phyloP scores from a whole-genome alignment of 2,113 vertebrate species.

The Penelope pileata region DNA sequence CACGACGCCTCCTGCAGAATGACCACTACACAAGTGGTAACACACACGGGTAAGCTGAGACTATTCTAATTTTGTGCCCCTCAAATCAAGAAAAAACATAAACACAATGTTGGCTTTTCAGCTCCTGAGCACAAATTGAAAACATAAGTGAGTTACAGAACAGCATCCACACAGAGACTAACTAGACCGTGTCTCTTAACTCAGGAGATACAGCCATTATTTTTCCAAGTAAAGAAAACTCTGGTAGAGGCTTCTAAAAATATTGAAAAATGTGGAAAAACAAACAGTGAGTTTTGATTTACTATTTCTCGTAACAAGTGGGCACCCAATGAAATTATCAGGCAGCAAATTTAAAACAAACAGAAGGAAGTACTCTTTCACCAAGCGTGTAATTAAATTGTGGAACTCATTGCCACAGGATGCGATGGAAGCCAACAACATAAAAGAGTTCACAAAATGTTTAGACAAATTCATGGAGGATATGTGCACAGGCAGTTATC shows the following conservation, averaged over 20 bases:
- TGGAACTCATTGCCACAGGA: conserved; percentile 28
- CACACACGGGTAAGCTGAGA: neutral
- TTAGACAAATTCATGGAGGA: conserved; percentile 36
- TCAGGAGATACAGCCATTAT: neutral
- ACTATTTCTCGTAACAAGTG: neutral
- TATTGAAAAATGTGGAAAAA: conserved; percentile 6
- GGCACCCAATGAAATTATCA: conserved; percentile 49
- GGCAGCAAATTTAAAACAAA: conserved; percentile 37
- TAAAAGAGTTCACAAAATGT: conserved; percentile 33
- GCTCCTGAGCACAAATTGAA: neutral
- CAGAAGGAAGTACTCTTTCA: conserved; percentile 46
- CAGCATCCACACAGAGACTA: neutral
- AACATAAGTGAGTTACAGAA: neutral
- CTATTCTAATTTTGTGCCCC: neutral
- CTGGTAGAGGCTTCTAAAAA: neutral
- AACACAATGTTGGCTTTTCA: neutral
- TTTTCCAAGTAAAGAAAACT: neutral
- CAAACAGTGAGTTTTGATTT: neutral
- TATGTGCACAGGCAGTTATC: neutral
- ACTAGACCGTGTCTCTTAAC: neutral
- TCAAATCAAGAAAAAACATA: neutral
- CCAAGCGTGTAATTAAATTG: conserved; percentile 30
- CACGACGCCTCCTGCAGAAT: neutral
- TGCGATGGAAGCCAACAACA: conserved; percentile 34
- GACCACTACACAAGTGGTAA: neutral